Percentiles rank a stretch among this genome's conserved stretches.
Conservation (phyloP, 1,140 invertebrate species). For the Proctacanthus coquilletti region DNA sequence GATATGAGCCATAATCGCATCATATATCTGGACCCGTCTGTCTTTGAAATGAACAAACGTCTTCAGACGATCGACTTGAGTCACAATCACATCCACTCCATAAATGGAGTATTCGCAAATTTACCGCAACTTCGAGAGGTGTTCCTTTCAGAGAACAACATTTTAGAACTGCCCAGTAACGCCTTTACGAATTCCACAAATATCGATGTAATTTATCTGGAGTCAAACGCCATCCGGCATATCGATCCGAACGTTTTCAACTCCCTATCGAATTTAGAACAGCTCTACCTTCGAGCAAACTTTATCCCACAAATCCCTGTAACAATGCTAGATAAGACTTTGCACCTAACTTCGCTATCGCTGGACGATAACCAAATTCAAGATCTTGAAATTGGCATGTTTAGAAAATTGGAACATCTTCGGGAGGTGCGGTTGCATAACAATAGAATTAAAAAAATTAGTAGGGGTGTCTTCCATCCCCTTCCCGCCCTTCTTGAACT, state of each 20-base stretch:
- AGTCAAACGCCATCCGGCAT: slow-evolving; percentile 68
- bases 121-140: slow-evolving; percentile 61
- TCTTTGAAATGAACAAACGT: slow-evolving; percentile 56
- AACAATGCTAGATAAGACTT: slow-evolving; percentile 55
- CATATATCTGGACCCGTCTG: slow-evolving; percentile 48
- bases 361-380: slow-evolving; percentile 80
- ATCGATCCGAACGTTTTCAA: slow-evolving; percentile 58
- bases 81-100: slow-evolving; percentile 75
- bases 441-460: slow-evolving; percentile 60
- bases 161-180: slow-evolving; percentile 64
- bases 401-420: slow-evolving; percentile 53
- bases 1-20: slow-evolving; percentile 82
- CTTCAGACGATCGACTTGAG: slow-evolving; percentile 70
- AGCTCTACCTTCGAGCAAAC: slow-evolving; percentile 75
- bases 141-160: slow-evolving; percentile 82
- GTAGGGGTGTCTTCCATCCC: slow-evolving; percentile 63
- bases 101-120: slow-evolving; percentile 63
- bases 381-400: slow-evolving; percentile 62
- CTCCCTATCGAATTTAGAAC: slow-evolving; percentile 55
- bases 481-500: slow-evolving; percentile 65
- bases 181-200: slow-evolving; percentile 62
- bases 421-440: slow-evolving; percentile 75
- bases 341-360: slow-evolving; percentile 64
- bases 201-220: slow-evolving; percentile 68
- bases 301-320: slow-evolving; percentile 61